Evolutionary conservation across 2,797 vertebrate species (phyloP).

Genomic region (Xenopus petersii): DNA sequence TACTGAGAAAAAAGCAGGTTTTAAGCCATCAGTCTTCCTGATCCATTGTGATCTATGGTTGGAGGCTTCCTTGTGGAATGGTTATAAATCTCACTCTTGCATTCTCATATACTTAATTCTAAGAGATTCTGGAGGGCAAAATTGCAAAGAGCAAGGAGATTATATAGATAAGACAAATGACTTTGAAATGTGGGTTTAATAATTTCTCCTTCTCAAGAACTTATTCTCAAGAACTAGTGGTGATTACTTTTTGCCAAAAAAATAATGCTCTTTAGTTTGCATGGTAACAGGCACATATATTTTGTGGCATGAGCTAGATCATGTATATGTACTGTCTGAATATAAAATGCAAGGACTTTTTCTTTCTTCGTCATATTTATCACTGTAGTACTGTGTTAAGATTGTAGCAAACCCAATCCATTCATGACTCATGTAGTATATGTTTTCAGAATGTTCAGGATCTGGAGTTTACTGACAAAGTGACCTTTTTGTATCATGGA

Average conservation of each 20-base stretch:
- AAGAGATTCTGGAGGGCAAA: slow-evolving; percentile 40
- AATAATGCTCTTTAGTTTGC: too few species aligned
- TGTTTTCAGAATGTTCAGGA: too few species aligned
- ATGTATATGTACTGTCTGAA: too few species aligned
- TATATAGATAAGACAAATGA: slow-evolving; percentile 40
- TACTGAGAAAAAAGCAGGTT: slow-evolving; percentile 23
- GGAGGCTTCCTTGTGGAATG: slow-evolving; percentile 7
- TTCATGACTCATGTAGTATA: too few species aligned
- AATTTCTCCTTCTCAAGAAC: slow-evolving; percentile 22
- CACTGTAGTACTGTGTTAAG: too few species aligned
- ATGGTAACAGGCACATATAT: too few species aligned
- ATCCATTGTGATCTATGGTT: slow-evolving; percentile 37
- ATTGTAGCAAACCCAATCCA: too few species aligned
- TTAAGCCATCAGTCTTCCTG: slow-evolving; percentile 13
- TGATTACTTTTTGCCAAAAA: not conserved
- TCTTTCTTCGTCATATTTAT: too few species aligned
- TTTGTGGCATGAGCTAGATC: too few species aligned
- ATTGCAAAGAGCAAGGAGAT: slow-evolving; percentile 40
- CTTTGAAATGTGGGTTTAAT: slow-evolving; percentile 38
- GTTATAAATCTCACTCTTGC: slow-evolving; percentile 40
- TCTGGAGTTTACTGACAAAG: too few species aligned
- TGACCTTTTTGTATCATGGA: too few species aligned
- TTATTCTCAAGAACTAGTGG: slow-evolving; percentile 16
- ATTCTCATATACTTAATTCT: slow-evolving; percentile 42
- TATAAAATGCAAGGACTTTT: too few species aligned